Evolutionary conservation across 1,140 invertebrate genomes (phyloP).

Genomic region (Oppia nitens): DNA sequence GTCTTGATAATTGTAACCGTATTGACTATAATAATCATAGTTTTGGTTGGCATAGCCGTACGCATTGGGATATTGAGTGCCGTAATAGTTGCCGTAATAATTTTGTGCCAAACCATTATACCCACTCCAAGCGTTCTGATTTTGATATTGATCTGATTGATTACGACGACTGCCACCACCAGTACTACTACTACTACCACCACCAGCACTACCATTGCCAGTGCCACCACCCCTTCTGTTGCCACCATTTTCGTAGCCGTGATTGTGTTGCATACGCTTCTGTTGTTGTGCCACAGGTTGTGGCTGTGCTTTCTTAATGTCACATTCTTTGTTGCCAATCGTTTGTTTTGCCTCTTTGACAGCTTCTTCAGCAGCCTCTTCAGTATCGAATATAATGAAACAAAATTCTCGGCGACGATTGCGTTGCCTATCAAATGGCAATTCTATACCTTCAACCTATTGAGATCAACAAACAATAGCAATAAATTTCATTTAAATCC

Average conservation of each 20-base stretch:
- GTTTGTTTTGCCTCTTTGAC: slow-evolving; percentile 78
- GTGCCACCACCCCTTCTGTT: too few species aligned
- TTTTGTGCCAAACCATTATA: not conserved
- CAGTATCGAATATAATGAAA: slow-evolving; percentile 84
- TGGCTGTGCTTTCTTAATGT: slow-evolving; percentile 82
- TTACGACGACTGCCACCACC: not conserved
- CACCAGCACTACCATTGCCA: not conserved
- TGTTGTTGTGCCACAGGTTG: slow-evolving; percentile 37
- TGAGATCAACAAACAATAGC: too few species aligned
- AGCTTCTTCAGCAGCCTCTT: slow-evolving; percentile 74
- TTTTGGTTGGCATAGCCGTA: not conserved
- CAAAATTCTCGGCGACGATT: slow-evolving; percentile 87
- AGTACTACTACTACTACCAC: not conserved
- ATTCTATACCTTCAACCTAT: slow-evolving; percentile 80
- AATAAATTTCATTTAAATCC: not conserved
- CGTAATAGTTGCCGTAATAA: not conserved
- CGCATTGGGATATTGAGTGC: not conserved
- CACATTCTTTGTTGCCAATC: slow-evolving; percentile 78
- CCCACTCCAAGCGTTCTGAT: not conserved
- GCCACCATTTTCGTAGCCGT: not conserved
- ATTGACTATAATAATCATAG: not conserved
- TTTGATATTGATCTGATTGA: not conserved
- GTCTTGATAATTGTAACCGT: not conserved
- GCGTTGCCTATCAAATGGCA: slow-evolving; percentile 89
- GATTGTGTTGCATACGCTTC: slow-evolving; percentile 5